phyloP scores from a whole-genome alignment of 2,113 vertebrate species.

The Echinops telfairi region DNA sequence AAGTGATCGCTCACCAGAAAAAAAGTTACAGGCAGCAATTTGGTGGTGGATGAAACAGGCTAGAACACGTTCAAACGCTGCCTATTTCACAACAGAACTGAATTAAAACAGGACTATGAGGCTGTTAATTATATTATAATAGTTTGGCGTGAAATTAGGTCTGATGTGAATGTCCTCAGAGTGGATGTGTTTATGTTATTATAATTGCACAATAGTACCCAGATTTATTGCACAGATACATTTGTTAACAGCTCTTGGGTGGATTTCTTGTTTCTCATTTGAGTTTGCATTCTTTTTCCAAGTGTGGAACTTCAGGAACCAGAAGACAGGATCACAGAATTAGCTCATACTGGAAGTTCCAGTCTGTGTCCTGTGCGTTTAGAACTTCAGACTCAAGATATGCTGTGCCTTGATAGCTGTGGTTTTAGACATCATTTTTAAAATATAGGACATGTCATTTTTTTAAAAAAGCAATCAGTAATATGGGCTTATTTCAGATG shows the following conservation, averaged over 20 bases:
- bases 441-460: constrained; percentile 33
- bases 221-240: constrained; percentile 67
- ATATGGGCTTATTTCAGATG: background rate
- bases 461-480: constrained; percentile 47
- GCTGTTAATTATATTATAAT: constrained; percentile 87
- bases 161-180: constrained; percentile 83
- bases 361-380: constrained; percentile 80
- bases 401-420: constrained; percentile 74
- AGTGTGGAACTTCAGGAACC: constrained; percentile 70
- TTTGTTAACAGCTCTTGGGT: constrained; percentile 75
- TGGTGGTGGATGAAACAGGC: constrained; percentile 85
- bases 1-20: constrained; percentile 85
- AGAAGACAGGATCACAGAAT: constrained; percentile 82
- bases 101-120: constrained; percentile 86
- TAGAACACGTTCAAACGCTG: constrained; percentile 88
- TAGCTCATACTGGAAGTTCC: constrained; percentile 84
- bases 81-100: constrained; percentile 88
- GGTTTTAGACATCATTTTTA: constrained; percentile 78
- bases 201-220: constrained; percentile 80
- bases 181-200: constrained; percentile 84
- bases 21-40: constrained; percentile 86
- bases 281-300: constrained; percentile 53
- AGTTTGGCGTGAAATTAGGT: constrained; percentile 86
- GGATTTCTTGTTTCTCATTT: constrained; percentile 50
- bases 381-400: constrained; percentile 84